Evolutionary conservation across 2,797 vertebrate species (phyloP).

Genomic region (Trichosurus vulpecula): DNA sequence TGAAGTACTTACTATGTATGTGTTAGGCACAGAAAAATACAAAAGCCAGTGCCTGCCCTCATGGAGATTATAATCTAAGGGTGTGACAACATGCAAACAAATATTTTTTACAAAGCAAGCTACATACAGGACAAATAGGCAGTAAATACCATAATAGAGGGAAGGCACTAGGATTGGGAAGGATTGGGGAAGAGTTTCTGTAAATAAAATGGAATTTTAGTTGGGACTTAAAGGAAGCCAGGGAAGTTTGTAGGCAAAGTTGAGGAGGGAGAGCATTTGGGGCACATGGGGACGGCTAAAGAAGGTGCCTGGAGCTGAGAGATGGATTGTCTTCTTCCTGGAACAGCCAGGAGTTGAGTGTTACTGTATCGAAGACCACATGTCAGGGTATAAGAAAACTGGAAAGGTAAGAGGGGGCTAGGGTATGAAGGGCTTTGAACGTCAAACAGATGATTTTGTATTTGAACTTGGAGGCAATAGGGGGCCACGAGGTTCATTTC

Average conservation of each 20-base stretch:
- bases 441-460: background rate
- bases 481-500: background rate
- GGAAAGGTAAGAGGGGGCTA: background rate
- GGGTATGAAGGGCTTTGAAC: background rate
- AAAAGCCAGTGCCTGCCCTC: background rate
- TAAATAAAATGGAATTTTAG: background rate
- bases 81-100: background rate
- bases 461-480: background rate
- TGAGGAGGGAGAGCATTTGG: background rate
- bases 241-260: background rate
- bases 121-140: background rate
- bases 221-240: background rate
- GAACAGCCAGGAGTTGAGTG: background rate
- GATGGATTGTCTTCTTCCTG: background rate
- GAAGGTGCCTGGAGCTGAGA: background rate
- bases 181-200: background rate
- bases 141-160: background rate
- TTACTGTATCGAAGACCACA: background rate
- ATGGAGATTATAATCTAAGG: background rate
- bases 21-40: background rate
- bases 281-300: background rate
- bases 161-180: background rate
- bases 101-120: background rate
- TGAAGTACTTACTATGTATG: background rate
- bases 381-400: background rate